Conservation (phyloP, 2,113 vertebrate species). For the Butorides virescens region DNA sequence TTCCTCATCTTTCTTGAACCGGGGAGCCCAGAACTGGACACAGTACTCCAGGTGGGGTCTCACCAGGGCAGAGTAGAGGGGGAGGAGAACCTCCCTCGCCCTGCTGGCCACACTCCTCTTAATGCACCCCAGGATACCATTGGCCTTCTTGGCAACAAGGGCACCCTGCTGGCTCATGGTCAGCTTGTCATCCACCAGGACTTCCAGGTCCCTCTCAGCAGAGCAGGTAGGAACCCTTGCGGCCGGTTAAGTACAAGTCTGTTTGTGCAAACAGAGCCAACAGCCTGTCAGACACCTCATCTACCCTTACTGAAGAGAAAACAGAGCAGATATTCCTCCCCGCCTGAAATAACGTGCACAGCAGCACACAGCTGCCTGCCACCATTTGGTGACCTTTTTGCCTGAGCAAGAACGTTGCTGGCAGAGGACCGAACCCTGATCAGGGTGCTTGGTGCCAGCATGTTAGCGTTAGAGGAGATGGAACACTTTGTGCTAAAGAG, state of each 20-base stretch:
- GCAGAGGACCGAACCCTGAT: not conserved
- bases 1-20: too few relatives aligned
- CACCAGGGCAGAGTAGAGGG: too few relatives aligned
- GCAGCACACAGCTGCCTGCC: not conserved
- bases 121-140: too few relatives aligned
- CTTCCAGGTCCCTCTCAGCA: too few relatives aligned
- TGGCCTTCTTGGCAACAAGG: too few relatives aligned
- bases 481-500: not conserved
- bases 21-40: too few relatives aligned
- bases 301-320: not conserved
- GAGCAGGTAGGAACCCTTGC: not conserved
- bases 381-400: not conserved
- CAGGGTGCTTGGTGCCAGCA: rapidly evolving
- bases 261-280: not conserved
- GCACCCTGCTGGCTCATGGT: too few relatives aligned
- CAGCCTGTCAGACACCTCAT: not conserved
- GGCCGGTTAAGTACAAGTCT: not conserved
- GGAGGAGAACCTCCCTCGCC: too few relatives aligned
- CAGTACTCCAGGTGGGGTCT: too few relatives aligned
- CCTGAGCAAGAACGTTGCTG: not conserved
- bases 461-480: not conserved
- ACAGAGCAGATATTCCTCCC: not conserved
- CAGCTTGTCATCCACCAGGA: too few relatives aligned
- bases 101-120: too few relatives aligned
- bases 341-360: rapidly evolving